A percentile compares a stretch with the other conserved stretches of the same genome.
These are phyloP conservation scores for Zoanthus sociatus DNA, from an alignment of 92 coral and sea anemone genomes.

Conservation along the genomic window DNA sequence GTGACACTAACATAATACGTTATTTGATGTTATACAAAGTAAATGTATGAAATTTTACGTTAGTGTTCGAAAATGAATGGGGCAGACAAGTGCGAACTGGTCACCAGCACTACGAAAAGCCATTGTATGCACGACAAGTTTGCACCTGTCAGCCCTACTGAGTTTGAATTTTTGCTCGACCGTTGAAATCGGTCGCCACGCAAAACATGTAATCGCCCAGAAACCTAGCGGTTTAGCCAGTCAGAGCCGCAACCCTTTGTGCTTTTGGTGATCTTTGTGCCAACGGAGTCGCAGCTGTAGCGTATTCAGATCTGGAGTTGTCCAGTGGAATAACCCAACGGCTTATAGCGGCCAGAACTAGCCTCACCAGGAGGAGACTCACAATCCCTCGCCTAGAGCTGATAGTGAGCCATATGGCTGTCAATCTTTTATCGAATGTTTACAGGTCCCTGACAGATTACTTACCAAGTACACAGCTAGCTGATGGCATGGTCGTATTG, in stretches of 20 bases:
- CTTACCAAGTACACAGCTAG: neutral
- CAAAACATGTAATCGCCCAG: neutral
- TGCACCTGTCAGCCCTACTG: too few relatives aligned
- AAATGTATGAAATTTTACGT: too few relatives aligned
- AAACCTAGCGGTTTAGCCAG: neutral
- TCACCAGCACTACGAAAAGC: too few relatives aligned
- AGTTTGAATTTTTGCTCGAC: neutral
- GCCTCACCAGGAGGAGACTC: conserved; percentile 19
- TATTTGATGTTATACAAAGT: too few relatives aligned
- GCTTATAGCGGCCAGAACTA: conserved; percentile 7
- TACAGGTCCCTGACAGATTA: neutral
- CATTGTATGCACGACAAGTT: too few relatives aligned
- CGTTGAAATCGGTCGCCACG: too few relatives aligned
- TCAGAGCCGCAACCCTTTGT: neutral
- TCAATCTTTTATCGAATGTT: conserved; percentile 1
- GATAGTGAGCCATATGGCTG: conserved; percentile 26
- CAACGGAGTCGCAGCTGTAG: conserved; percentile 24
- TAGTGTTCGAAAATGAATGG: too few relatives aligned
- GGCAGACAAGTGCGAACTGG: too few relatives aligned
- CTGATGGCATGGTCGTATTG: conserved; percentile 2
- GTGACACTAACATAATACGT: too few relatives aligned
- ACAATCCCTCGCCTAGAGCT: conserved; percentile 11
- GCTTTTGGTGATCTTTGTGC: conserved; percentile 24
- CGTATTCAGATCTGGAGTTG: neutral
- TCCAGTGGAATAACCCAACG: conserved; percentile 4